Conservation (phyloP, 2,888 invertebrate species). For the Ceramica pisi region DNA sequence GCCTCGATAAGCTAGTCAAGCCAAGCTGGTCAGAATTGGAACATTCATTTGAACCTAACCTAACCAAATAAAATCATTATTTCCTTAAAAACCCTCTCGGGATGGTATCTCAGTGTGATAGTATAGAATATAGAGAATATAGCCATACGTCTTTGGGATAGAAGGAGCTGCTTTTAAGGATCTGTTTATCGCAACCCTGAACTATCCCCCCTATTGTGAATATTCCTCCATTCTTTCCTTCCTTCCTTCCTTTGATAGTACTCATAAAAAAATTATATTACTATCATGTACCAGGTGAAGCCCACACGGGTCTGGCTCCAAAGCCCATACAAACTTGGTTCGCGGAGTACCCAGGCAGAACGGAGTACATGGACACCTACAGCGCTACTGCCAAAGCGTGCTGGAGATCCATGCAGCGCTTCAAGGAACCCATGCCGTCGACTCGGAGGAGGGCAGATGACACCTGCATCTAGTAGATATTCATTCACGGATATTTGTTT, state of each 20-base stretch:
- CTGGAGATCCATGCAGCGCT: constrained; percentile 92
- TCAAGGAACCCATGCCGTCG: constrained; percentile 91
- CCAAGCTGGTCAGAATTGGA: no score
- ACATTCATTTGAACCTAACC: no score
- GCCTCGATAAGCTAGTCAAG: no score
- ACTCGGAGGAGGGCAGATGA: constrained; percentile 91
- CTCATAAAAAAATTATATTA: neutral
- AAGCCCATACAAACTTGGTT: constrained; percentile 89
- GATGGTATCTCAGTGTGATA: no score
- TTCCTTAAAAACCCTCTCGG: neutral
- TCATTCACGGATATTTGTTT: constrained; percentile 42
- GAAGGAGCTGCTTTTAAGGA: neutral
- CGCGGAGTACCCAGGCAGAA: constrained; percentile 90
- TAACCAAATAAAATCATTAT: neutral
- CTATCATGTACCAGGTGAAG: constrained; percentile 46
- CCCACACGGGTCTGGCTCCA: constrained; percentile 86
- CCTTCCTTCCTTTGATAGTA: neutral
- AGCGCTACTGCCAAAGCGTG: constrained; percentile 91
- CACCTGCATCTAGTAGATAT: constrained; percentile 79
- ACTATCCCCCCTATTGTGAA: neutral
- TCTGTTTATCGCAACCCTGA: neutral
- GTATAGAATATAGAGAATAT: no score
- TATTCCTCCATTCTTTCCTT: no score
- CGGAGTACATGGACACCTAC: constrained; percentile 92
- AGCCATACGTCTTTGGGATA: no score